Evolutionary conservation across 2,888 invertebrate genomes (phyloP), one percentile per base, ranked within the genome.

Genomic region (Nephrotoma flavescens): DNA sequence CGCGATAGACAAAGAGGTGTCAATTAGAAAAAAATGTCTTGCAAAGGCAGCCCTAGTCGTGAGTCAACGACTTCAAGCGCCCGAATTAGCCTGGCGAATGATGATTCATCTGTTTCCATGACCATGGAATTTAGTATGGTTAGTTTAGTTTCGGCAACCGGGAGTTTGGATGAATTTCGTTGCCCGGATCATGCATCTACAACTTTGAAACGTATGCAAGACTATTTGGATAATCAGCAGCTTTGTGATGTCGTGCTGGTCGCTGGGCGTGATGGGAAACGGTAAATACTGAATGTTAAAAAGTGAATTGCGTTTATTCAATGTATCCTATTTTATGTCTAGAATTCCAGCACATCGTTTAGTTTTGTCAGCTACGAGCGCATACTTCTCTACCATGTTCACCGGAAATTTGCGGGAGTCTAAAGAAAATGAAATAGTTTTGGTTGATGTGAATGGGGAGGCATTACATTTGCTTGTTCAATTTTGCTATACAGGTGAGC

Each of bases 301-400:
- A 83, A 41, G 0, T 41, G n/a, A 9, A 4, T 71, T 71, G n/a
- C 6, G 15, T 2, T 52, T n/a, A n/a, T n/a, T 6, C 7, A 11
- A 0, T 52, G 15, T 6, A 6, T 52, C 87, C 31, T 5, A n/a
- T 15, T 86, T 31, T 31, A 12, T 87, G 88, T 88, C 87, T 89
- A 94, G 95, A 89, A 95, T 97, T 89, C 94, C 95, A 88, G 97
- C 97, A 42, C 97, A 97, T 92, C 95, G 97, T 90, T 92, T 98
- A 88, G 96, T 98, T 86, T 93, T 98, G 88, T 96, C 97, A 89
- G 97, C 98, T 83, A 96, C 97, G 87, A 97, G 97, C 89, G 97
- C 97, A 91, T 98, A 98, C 91, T 98, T 98, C 92, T 95, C 96
- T 84, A 97, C 97, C 83, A 98, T 98, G 98, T 98, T 98, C 90